Evolutionary conservation across 2,113 vertebrate genomes (phyloP), one percentile per base, ranked within the genome.

Genomic region (Fukomys damarensis): DNA sequence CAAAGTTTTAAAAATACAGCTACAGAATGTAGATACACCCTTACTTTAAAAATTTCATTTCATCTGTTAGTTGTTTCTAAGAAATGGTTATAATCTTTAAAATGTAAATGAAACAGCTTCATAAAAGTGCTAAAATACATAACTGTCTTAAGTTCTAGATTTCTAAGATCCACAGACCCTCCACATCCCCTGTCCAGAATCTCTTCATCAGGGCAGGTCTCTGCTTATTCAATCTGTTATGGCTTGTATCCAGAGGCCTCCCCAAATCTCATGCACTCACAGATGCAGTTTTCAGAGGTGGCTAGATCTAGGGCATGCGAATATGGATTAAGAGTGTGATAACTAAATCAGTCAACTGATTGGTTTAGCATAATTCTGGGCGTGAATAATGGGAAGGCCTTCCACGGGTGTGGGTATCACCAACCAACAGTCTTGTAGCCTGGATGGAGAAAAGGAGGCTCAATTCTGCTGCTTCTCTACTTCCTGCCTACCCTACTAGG

Each of bases 11-110:
- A 68, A 0, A 59, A 46, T 54, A 76, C 16, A 76, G 24, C n/a
- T 66, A 49, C n/a, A 59, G 72, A 80, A 84, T 43, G 28, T 56
- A 76, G 38, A 35, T 52, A 82, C 65, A 26, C 24, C 22, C 58
- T 94, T 46, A 61, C 26, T 49, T 49, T 20, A 66, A 59, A 54
- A 11, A 87, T 59, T 70, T 66, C 13, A 24, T 52, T n/a, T 11
- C 17, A 79, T 79, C 9, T 88, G 30, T 24, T 35, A 82, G 24
- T 11, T 89, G 46, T 70, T 90, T 79, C 30, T 66, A 74, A 86
- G n/a, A 94, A 89, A 68, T 77, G 38, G 30, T n/a, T 65, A 86
- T 56, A 52, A 68, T 80, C 59, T 89, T 89, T 86, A 68, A 97
- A 93, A 79, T 16, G 38, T 4, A 94, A 92, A 87, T 56, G 19